A percentile compares a stretch with the other conserved stretches of the same genome.
These are phyloP conservation scores for Notechis scutatus DNA, from an alignment of 2,113 vertebrate species.

Conservation along the genomic window DNA sequence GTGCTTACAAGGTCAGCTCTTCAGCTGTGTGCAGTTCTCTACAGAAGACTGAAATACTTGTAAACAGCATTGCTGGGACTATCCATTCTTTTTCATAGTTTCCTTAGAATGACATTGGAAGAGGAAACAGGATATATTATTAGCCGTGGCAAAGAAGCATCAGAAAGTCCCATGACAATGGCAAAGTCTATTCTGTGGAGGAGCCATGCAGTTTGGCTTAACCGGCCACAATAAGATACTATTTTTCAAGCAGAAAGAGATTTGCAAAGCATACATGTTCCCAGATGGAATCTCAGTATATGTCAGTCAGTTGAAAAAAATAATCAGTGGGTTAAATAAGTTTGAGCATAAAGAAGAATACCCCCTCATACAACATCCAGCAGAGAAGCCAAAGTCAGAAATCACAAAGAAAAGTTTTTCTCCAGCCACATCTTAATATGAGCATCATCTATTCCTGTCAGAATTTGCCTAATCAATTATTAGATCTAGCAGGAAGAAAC, in stretches of 20 bases:
- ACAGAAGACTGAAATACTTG: slow-evolving; percentile 28
- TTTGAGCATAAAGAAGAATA: not conserved
- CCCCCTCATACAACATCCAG: not conserved
- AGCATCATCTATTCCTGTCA: not conserved
- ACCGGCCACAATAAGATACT: not conserved
- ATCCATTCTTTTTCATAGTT: slow-evolving; percentile 17
- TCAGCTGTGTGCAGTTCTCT: slow-evolving; percentile 45
- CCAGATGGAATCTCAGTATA: not conserved
- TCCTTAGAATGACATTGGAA: not conserved
- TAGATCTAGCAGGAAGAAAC: not conserved
- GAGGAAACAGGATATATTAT: slow-evolving; percentile 2
- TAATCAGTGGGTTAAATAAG: not conserved
- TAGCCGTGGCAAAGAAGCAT: not conserved
- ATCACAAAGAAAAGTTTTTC: not conserved
- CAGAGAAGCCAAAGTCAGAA: not conserved
- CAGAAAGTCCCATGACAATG: not conserved
- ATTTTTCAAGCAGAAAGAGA: not conserved
- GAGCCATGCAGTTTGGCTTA: not conserved
- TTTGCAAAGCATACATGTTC: not conserved
- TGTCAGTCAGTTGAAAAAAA: not conserved
- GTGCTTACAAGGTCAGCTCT: slow-evolving; percentile 31
- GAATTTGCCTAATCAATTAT: not conserved
- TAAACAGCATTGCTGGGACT: slow-evolving; percentile 35
- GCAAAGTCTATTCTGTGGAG: not conserved
- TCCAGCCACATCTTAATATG: not conserved